Conservation (phyloP, 1,140 invertebrate species). For the Nylanderia fulva region DNA sequence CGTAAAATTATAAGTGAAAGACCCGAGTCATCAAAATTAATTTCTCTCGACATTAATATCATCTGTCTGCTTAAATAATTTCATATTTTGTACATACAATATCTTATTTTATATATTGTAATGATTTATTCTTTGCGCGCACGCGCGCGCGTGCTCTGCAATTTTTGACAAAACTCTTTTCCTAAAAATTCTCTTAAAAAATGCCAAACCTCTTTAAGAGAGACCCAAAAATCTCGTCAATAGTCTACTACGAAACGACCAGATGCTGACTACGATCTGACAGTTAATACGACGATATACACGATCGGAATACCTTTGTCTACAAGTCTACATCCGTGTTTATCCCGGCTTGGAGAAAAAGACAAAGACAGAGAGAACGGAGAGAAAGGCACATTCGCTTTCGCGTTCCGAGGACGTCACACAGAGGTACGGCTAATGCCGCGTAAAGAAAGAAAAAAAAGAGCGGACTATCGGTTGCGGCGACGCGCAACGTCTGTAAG, state of each 20-base stretch:
- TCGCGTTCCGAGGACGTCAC: slow-evolving; percentile 28
- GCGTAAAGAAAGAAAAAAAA: slow-evolving; percentile 26
- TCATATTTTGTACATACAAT: background rate
- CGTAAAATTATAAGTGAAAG: background rate
- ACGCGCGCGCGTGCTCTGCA: background rate
- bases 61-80: background rate
- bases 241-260: no score
- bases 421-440: slow-evolving; percentile 17
- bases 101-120: background rate
- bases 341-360: slow-evolving; percentile 2
- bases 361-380: background rate
- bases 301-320: slow-evolving; percentile 48
- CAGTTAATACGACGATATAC: background rate
- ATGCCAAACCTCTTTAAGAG: background rate
- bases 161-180: background rate
- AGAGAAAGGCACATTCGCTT: slow-evolving; percentile 34
- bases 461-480: slow-evolving; percentile 46
- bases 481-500: slow-evolving; percentile 70
- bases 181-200: background rate
- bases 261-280: background rate
- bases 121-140: slow-evolving; percentile 8
- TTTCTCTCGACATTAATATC: no score
- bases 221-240: slow-evolving; percentile 9
- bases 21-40: background rate
- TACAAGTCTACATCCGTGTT: slow-evolving; percentile 38